Evolutionary conservation across 2,888 invertebrate species (phyloP).

Genomic region (Lumbricus terrestris): DNA sequence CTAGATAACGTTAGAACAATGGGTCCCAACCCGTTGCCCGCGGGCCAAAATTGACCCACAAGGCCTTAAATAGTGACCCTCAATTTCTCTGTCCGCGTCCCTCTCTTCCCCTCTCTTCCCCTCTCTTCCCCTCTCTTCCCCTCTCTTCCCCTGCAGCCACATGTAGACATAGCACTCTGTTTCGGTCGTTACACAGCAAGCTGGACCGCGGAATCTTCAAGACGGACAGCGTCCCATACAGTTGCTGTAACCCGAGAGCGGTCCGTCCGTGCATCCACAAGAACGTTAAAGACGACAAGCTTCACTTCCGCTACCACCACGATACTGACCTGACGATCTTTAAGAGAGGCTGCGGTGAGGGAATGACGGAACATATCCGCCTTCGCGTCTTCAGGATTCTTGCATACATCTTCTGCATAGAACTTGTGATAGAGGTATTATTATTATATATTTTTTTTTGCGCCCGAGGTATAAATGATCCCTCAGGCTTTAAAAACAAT

Average conservation of each 20-base stretch:
- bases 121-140: too few relatives aligned
- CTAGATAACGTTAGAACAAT: too few relatives aligned
- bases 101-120: too few relatives aligned
- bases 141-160: too few relatives aligned
- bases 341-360: conserved; percentile 10
- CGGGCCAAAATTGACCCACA: too few relatives aligned
- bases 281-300: not conserved
- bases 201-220: not conserved
- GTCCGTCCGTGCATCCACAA: conserved; percentile 27
- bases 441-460: too few relatives aligned
- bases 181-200: not conserved
- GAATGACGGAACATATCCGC: not conserved
- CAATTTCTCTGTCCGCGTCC: too few relatives aligned
- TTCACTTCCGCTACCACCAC: conserved; percentile 9
- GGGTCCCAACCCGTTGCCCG: too few relatives aligned
- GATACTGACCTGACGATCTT: conserved; percentile 10
- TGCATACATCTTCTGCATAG: not conserved
- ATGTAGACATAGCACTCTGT: too few relatives aligned
- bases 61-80: too few relatives aligned
- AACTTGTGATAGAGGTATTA: not conserved
- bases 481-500: too few relatives aligned
- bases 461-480: too few relatives aligned
- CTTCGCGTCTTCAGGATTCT: not conserved
- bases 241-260: conserved; percentile 29
- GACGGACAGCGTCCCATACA: conserved; percentile 30